Percentiles rank a stretch among this genome's conserved stretches.
phyloP scores from a whole-genome alignment of 1,140 invertebrate genomes.

The Diorhabda sublineata region DNA sequence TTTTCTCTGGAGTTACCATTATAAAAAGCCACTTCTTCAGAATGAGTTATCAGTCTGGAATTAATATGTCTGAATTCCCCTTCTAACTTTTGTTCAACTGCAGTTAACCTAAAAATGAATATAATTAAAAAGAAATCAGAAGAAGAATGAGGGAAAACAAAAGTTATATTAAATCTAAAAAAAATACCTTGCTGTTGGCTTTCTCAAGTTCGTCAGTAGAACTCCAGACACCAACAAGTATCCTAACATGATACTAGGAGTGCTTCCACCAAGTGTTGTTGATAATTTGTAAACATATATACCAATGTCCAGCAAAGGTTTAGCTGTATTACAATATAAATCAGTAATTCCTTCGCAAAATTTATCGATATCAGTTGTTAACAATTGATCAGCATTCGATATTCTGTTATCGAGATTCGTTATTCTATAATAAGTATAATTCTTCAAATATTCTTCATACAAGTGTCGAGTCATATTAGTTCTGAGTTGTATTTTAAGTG shows the following conservation, averaged over 20 bases:
- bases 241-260: slow-evolving; percentile 77
- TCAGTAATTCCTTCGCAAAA: slow-evolving; percentile 94
- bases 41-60: slow-evolving; percentile 92
- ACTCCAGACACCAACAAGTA: slow-evolving; percentile 83
- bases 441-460: slow-evolving; percentile 90
- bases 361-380: slow-evolving; percentile 96
- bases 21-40: slow-evolving; percentile 98
- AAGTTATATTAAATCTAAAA: background rate
- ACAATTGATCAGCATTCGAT: slow-evolving; percentile 91
- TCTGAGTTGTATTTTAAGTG: slow-evolving; percentile 86
- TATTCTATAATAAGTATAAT: slow-evolving; percentile 97
- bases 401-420: slow-evolving; percentile 92
- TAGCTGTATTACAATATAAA: slow-evolving; percentile 95
- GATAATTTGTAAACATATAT: slow-evolving; percentile 92
- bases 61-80: slow-evolving; percentile 97
- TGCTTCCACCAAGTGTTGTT: slow-evolving; percentile 74
- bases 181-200: slow-evolving; percentile 64
- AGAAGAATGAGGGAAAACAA: no score
- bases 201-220: slow-evolving; percentile 73
- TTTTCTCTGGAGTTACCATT: slow-evolving; percentile 88
- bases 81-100: slow-evolving; percentile 92
- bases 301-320: slow-evolving; percentile 90
- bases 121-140: background rate
- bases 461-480: slow-evolving; percentile 84
- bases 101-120: slow-evolving; percentile 63